Percentiles rank a stretch among this genome's conserved stretches.
These are phyloP conservation scores for Orthosia gothica DNA, from an alignment of 2,888 invertebrate genomes.

Conservation along the genomic window DNA sequence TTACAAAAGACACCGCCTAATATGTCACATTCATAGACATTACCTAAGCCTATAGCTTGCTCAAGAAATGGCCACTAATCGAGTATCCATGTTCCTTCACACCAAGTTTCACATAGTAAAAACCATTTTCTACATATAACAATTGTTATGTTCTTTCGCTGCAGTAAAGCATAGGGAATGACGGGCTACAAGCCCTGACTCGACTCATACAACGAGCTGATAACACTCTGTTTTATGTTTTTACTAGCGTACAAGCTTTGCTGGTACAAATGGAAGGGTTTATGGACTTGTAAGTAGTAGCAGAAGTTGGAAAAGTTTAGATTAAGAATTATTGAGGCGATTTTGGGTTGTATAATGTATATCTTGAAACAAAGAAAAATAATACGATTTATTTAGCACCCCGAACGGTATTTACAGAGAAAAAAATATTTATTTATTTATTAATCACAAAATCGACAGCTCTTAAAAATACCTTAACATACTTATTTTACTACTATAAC, in stretches of 20 bases:
- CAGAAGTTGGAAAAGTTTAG: no score
- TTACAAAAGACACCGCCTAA: background rate
- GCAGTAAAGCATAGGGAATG: slow-evolving; percentile 27
- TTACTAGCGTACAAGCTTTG: slow-evolving; percentile 11
- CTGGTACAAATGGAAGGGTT: slow-evolving; percentile 18
- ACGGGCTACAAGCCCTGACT: slow-evolving; percentile 30
- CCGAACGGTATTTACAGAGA: no score
- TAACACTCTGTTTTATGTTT: slow-evolving; percentile 44
- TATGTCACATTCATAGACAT: background rate
- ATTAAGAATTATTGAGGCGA: background rate
- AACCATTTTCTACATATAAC: slow-evolving; percentile 17
- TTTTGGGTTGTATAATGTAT: background rate
- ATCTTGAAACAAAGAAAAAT: no score
- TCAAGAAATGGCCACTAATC: slow-evolving; percentile 28
- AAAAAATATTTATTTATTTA: no score
- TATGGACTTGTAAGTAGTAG: slow-evolving; percentile 3
- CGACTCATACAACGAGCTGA: slow-evolving; percentile 39
- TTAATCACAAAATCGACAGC: no score
- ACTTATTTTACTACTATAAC: no score
- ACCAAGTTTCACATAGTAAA: slow-evolving; percentile 1
- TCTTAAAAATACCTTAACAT: no score
- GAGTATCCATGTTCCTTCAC: slow-evolving; percentile 33
- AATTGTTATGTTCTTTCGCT: slow-evolving; percentile 16
- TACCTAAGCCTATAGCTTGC: background rate
- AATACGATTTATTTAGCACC: no score